Evolutionary conservation across 2,888 invertebrate genomes (phyloP), one percentile per base, ranked within the genome.

Genomic region (Phortica okadai): DNA sequence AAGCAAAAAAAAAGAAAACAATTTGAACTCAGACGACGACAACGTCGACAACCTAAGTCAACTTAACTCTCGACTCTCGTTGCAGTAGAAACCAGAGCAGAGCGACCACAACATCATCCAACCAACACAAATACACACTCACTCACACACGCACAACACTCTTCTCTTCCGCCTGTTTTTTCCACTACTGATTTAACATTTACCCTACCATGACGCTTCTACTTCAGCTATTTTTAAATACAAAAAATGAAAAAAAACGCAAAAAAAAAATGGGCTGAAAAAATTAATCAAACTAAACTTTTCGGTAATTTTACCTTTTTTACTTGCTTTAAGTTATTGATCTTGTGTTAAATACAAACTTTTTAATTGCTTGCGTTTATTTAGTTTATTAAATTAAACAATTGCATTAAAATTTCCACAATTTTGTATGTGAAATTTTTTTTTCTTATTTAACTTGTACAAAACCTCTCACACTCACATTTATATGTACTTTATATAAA

Each of bases 381-480:
- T 72, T 56, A 72, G 54, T 80, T 80, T 78, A 84, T 59, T 73
- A 59, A 58, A 59, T 59, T 72, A 16, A 33, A 33, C 33, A 33
- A 54, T 62, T 73, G n/a, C 67, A 67, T 62, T 25, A 62, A 62
- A 62, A 16, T 62, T 62, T 56, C 33, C 33, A 72, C 54, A 72
- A 64, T 64, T 64, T 16, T n/a, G 42, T 45, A 56, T 54, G 54
- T 14, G 41, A 11, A 41, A 25, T 33, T 16, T 44, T 59, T 73
- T 73, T 59, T 59, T 62, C 16, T 70, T 11, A 64, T 21, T 25
- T 21, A 69, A 4, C n/a, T 70, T 14, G 33, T 25, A 21, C 16
- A 62, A 69, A 69, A 21, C n/a, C 69, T 21, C 69, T 16, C 50
- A 25, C 45, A 7, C 44, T 21, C 45, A 73, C 70, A 33, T 33